phyloP scores from a whole-genome alignment of 2,797 vertebrate genomes.

The Tenualosa thibaudeaui region DNA sequence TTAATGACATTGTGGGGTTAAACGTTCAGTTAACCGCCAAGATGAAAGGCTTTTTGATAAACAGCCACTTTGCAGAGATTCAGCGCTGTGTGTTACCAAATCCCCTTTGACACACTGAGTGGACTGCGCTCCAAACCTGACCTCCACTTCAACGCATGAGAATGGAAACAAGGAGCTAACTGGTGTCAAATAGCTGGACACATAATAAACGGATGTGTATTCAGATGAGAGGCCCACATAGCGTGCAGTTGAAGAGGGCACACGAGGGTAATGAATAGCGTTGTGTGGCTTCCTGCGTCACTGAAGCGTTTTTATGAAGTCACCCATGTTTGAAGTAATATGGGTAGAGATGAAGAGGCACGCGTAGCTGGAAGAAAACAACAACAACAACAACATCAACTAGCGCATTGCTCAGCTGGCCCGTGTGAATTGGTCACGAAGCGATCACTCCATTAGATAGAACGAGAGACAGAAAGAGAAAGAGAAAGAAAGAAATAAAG shows the following conservation, averaged over 20 bases:
- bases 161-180: not conserved
- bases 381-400: not conserved
- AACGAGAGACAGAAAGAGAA: not conserved
- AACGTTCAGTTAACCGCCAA: not conserved
- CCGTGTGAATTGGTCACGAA: not conserved
- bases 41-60: slow-evolving; percentile 8
- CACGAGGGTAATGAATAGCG: not conserved
- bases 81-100: not conserved
- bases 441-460: not conserved
- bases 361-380: not conserved
- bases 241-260: not conserved
- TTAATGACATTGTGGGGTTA: not conserved
- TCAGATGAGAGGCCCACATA: not conserved
- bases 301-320: not conserved
- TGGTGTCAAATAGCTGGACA: not conserved
- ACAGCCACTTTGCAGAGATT: not conserved
- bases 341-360: not conserved
- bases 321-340: not conserved
- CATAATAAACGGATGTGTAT: not conserved
- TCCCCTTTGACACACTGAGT: not conserved
- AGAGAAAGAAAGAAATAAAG: not conserved
- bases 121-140: not conserved
- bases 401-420: not conserved
- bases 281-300: not conserved
- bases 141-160: not conserved